Evolutionary conservation across 2,113 vertebrate species (phyloP).

Genomic region (Ciconia maguari): DNA sequence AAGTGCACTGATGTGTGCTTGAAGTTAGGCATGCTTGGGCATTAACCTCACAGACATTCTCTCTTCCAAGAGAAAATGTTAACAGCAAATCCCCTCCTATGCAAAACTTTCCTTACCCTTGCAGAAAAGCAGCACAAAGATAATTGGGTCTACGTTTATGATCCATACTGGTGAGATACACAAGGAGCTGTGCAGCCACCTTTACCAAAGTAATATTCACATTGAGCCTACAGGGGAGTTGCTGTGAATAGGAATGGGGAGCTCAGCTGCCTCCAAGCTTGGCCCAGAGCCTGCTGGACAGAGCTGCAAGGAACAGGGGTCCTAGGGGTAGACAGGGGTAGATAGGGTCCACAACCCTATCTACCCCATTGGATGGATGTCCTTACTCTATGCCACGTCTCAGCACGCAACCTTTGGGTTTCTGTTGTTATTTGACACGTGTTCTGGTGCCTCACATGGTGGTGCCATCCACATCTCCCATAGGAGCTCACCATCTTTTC

Average conservation of each 20-base stretch:
- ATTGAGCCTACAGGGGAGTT: accelerated
- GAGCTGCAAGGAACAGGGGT: neutral
- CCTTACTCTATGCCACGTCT: neutral
- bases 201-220: neutral
- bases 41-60: neutral
- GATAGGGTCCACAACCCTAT: neutral
- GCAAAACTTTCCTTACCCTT: neutral
- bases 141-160: neutral
- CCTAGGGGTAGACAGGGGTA: no score
- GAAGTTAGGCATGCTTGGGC: neutral
- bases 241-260: neutral
- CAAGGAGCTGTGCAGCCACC: neutral
- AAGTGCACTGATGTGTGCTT: neutral
- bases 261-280: neutral
- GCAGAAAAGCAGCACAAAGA: neutral
- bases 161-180: neutral
- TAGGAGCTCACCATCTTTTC: neutral
- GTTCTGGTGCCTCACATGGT: accelerated
- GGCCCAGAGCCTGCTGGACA: neutral
- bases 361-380: no score
- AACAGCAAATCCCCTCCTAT: neutral
- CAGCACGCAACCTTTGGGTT: neutral
- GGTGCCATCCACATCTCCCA: neutral
- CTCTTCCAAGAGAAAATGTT: neutral
- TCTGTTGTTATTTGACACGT: accelerated